Base-by-base conservation (phyloP, 2,797 vertebrate genomes). In the Urosaurus nigricauda region DNA sequence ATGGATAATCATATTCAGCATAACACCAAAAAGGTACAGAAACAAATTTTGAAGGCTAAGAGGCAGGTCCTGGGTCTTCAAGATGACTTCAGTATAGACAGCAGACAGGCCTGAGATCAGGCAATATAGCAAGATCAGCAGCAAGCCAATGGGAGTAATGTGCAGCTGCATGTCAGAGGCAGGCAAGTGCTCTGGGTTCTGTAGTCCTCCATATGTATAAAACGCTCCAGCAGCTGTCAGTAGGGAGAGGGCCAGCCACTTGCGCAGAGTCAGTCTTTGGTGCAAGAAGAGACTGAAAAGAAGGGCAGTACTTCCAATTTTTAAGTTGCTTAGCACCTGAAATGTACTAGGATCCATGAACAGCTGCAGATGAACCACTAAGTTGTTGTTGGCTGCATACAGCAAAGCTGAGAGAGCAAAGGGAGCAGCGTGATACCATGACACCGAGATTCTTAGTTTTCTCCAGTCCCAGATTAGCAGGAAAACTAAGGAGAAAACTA, bases 271-370 rank as follows among this genome's bases (percentile, higher is more conserved):
- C 21, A 99, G 97, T 83, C 96, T 97, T 91, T 96, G 98, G 1
- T 78, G 97, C 91, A 99, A 94, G 91, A 98, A 98, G 16, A 97
- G 87, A 32, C 98, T 98, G 96, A 99, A 98, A 9, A 99, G 96
- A 75, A 99, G 90, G 0, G 98, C 98, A 0, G 98, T 99, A 92
- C 97, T 98, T 92, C 97, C 97, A 0, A 99, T 98, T 96, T 99
- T 99, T 5, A 99, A 96, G 95, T 99, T 99, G 85, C 98, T 98
- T 74, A 99, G 96, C 37, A 99, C 97, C 93, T 99, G 99, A 94
- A 97, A 99, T 71, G 98, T 99, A 96, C 98, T 98, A 5, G 99
- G 99, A 92, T 99, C 99, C 99, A 99, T 99, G 94, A 98, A 97
- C 58, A 96, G 97, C 95, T 99, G 99, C 97, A 99, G 98, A 94